These are phyloP conservation scores for Larimichthys crocea DNA, from an alignment of 2,113 vertebrate species.

Conservation along the genomic window DNA sequence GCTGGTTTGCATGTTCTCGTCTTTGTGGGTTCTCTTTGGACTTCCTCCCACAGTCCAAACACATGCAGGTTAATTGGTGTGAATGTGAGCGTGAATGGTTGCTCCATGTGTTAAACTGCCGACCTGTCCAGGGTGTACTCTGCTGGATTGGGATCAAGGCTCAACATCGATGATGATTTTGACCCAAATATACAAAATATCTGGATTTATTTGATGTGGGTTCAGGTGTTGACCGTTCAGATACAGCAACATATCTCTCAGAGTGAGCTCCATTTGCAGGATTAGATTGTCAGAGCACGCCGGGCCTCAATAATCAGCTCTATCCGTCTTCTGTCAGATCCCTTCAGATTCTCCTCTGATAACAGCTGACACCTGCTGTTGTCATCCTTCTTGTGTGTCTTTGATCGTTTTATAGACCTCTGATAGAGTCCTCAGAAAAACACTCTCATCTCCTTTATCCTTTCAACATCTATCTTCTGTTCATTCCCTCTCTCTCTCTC, in stretches of 20 bases:
- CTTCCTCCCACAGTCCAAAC: no score
- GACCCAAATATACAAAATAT: not conserved
- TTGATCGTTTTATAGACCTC: slow-evolving; percentile 45
- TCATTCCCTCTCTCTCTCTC: not conserved
- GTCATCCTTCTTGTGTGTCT: slow-evolving; percentile 36
- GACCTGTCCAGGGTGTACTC: no score
- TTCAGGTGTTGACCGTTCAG: slow-evolving; percentile 2
- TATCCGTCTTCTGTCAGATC: slow-evolving; percentile 32
- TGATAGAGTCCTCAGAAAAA: slow-evolving; percentile 38
- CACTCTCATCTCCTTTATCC: slow-evolving; percentile 4
- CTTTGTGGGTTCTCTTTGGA: no score
- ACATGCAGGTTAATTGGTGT: no score
- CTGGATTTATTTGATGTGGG: not conserved
- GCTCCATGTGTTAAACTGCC: no score
- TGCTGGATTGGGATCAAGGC: no score
- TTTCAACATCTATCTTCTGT: not conserved
- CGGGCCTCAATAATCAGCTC: slow-evolving; percentile 27
- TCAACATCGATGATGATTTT: no score
- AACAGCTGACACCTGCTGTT: slow-evolving; percentile 52
- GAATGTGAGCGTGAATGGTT: no score
- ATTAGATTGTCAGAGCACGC: slow-evolving; percentile 6
- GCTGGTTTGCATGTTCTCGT: no score
- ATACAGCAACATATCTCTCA: not conserved
- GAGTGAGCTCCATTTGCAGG: not conserved
- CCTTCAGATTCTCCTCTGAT: slow-evolving; percentile 39